Percentiles rank a stretch among this genome's conserved stretches.
phyloP scores from a whole-genome alignment of 2,797 vertebrate species.

The Coilia nasus region DNA sequence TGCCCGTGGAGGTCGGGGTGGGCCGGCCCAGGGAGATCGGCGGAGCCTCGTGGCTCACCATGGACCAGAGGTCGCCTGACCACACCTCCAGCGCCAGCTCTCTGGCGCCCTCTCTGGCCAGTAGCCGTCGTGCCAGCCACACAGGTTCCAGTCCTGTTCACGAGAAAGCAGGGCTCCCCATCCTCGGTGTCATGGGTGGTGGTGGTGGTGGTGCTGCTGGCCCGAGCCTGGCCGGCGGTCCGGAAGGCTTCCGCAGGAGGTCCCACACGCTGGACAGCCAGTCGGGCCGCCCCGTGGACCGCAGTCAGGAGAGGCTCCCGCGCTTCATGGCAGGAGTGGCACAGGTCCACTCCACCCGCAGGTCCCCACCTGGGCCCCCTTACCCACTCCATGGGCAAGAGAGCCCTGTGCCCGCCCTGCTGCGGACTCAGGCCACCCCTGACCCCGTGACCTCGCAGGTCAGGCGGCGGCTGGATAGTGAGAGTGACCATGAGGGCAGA shows the following conservation, averaged over 20 bases:
- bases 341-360: conserved; percentile 49
- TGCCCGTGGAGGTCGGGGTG: conserved; percentile 74
- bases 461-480: conserved; percentile 71
- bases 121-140: conserved; percentile 52
- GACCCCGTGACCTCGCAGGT: conserved; percentile 46
- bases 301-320: conserved; percentile 73
- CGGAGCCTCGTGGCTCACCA: conserved; percentile 16
- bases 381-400: conserved; percentile 82
- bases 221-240: conserved; percentile 36
- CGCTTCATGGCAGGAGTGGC: conserved; percentile 78
- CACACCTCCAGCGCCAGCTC: conserved; percentile 38
- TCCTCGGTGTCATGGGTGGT: conserved; percentile 16
- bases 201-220: conserved; percentile 36
- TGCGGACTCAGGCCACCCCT: conserved; percentile 61
- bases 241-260: conserved; percentile 70
- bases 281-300: conserved; percentile 58
- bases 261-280: conserved; percentile 77
- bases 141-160: conserved; percentile 54
- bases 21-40: conserved; percentile 29
- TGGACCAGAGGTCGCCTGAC: conserved; percentile 36
- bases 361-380: conserved; percentile 64
- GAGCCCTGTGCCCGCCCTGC: conserved; percentile 73
- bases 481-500: conserved; percentile 50
- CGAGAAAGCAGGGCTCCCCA: conserved; percentile 35
- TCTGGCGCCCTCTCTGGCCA: conserved; percentile 13